These are phyloP conservation scores for Scaptomyza graminum DNA, from an alignment of 1,140 invertebrate species.

Conservation along the genomic window DNA sequence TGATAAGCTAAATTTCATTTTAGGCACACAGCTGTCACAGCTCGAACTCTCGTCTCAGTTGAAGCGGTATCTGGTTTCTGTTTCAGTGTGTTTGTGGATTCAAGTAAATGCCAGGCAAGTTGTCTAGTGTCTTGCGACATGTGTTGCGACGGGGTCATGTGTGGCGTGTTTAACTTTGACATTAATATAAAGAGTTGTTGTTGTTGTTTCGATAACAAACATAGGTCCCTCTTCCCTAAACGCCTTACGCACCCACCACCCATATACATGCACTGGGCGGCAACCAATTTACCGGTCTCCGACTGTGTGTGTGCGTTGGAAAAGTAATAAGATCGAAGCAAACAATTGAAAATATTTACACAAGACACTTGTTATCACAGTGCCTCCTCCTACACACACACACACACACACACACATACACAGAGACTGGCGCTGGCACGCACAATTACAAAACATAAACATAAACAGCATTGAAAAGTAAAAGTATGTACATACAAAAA, in stretches of 20 bases:
- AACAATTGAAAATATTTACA: slow-evolving; percentile 82
- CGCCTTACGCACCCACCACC: background rate
- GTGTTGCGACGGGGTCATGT: slow-evolving; percentile 6
- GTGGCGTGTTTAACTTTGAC: slow-evolving; percentile 63
- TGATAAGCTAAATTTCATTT: slow-evolving; percentile 47
- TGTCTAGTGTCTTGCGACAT: slow-evolving; percentile 3
- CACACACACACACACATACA: slow-evolving; percentile 2
- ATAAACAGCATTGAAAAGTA: slow-evolving; percentile 63
- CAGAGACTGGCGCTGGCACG: slow-evolving; percentile 4
- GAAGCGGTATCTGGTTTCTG: background rate
- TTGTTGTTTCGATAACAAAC: slow-evolving; percentile 51
- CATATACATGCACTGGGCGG: background rate
- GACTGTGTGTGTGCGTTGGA: slow-evolving; percentile 32
- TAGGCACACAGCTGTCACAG: slow-evolving; percentile 29
- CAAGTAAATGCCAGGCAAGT: background rate
- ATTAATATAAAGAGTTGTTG: slow-evolving; percentile 57
- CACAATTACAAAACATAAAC: slow-evolving; percentile 42
- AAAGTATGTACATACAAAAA: slow-evolving; percentile 44
- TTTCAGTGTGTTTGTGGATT: slow-evolving; percentile 10
- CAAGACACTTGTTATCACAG: slow-evolving; percentile 80
- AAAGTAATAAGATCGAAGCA: slow-evolving; percentile 78
- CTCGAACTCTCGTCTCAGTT: slow-evolving; percentile 7
- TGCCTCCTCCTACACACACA: background rate
- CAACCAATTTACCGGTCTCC: slow-evolving; percentile 52
- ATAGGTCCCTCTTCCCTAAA: slow-evolving; percentile 6